Conservation (phyloP, 1,140 invertebrate genomes). For the Acyrthosiphon pisum region DNA sequence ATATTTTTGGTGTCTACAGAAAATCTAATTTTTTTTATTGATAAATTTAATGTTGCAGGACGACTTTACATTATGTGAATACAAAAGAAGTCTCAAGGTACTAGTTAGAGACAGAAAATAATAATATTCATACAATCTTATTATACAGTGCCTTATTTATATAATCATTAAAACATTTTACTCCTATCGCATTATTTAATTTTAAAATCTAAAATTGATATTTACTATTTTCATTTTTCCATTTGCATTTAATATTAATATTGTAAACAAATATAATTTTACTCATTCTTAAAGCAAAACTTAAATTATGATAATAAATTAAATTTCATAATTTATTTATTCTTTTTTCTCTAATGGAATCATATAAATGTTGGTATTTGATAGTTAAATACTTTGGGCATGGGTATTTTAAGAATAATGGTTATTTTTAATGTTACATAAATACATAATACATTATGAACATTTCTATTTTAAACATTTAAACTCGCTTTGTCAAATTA, state of each 20-base stretch:
- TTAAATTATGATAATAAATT: too few species aligned
- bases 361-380: neutral
- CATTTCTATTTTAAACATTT: neutral
- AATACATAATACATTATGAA: neutral
- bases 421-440: neutral
- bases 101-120: slow-evolving; percentile 64
- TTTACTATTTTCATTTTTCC: neutral
- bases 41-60: slow-evolving; percentile 66
- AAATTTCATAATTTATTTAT: neutral
- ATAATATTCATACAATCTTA: neutral
- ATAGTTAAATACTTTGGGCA: neutral
- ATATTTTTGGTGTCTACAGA: neutral
- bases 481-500: neutral
- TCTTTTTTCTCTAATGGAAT: neutral
- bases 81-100: slow-evolving; percentile 74
- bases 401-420: neutral
- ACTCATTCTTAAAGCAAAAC: neutral
- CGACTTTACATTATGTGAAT: slow-evolving; percentile 78
- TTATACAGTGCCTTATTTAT: neutral
- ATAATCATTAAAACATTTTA: neutral
- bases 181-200: neutral
- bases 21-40: neutral
- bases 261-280: neutral
- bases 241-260: neutral
- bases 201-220: neutral